A percentile compares a stretch with the other conserved stretches of the same genome.
Evolutionary conservation across 2,888 invertebrate species (phyloP).

Genomic region (Arge pagana): DNA sequence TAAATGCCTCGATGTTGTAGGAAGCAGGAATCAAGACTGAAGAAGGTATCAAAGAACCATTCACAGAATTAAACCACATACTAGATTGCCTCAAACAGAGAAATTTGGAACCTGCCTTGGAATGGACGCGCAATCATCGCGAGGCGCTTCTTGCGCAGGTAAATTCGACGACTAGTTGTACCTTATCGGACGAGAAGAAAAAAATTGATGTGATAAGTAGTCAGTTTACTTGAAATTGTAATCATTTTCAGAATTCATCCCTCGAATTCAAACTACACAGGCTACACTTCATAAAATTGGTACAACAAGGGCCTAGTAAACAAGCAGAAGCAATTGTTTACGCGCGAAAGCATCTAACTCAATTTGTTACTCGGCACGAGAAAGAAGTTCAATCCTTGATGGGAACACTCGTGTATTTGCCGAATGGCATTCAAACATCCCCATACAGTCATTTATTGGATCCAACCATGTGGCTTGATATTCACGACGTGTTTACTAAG

Average conservation of each 20-base stretch:
- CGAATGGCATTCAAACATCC: constrained; percentile 76
- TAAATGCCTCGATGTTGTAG: constrained; percentile 52
- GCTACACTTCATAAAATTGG: constrained; percentile 76
- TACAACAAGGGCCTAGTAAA: constrained; percentile 68
- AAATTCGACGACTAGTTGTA: constrained; percentile 27
- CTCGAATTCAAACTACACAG: constrained; percentile 84
- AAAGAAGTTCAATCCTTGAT: constrained; percentile 85
- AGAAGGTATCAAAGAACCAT: constrained; percentile 73
- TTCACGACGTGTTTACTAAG: constrained; percentile 87
- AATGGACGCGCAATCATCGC: constrained; percentile 82
- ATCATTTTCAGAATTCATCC: constrained; percentile 65
- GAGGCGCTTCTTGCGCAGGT: constrained; percentile 71
- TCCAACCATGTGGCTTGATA: constrained; percentile 73
- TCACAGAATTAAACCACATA: constrained; percentile 84
- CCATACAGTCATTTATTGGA: constrained; percentile 79
- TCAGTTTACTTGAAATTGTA: too few species aligned
- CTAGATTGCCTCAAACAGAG: constrained; percentile 81
- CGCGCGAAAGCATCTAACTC: constrained; percentile 82
- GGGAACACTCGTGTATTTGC: constrained; percentile 82
- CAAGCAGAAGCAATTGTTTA: constrained; percentile 87
- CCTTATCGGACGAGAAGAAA: too few species aligned
- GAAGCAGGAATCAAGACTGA: constrained; percentile 72
- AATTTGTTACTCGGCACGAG: constrained; percentile 77
- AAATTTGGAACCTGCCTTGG: constrained; percentile 82
- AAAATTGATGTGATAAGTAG: too few species aligned